phyloP scores from a whole-genome alignment of 2,797 vertebrate species.

The Syngnathus rostellatus region DNA sequence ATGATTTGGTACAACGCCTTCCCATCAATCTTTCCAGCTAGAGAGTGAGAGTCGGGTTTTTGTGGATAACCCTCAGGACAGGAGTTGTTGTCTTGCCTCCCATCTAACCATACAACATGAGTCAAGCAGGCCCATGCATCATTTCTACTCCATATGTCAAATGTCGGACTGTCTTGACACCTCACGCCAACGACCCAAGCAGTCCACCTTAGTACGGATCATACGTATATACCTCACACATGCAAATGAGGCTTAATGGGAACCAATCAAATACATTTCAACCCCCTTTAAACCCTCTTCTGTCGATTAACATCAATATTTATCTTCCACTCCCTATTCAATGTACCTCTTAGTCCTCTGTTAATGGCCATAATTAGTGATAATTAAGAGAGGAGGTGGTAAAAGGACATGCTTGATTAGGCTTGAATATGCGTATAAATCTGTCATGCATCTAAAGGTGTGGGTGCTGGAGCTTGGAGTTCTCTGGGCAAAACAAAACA shows the following conservation, averaged over 20 bases:
- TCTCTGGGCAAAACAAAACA: not conserved
- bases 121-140: slow-evolving; percentile 1
- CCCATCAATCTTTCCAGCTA: slow-evolving; percentile 64
- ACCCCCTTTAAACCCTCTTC: slow-evolving; percentile 45
- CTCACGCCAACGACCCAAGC: not conserved
- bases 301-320: slow-evolving; percentile 70
- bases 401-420: slow-evolving; percentile 19
- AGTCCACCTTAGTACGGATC: not conserved
- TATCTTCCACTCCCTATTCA: slow-evolving; percentile 69
- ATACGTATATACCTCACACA: not conserved
- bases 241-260: slow-evolving; percentile 67
- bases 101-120: slow-evolving; percentile 1
- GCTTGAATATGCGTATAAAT: slow-evolving; percentile 11
- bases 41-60: not conserved
- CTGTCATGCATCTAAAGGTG: slow-evolving; percentile 5
- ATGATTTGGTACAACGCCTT: slow-evolving; percentile 65
- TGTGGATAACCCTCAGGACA: not conserved
- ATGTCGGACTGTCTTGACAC: not conserved
- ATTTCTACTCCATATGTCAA: not conserved
- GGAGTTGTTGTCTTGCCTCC: not conserved
- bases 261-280: slow-evolving; percentile 54
- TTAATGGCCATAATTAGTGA: slow-evolving; percentile 82
- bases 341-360: slow-evolving; percentile 74
- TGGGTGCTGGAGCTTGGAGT: not conserved
- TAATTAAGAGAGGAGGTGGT: slow-evolving; percentile 72